A percentile compares a stretch with the other conserved stretches of the same genome.
These are phyloP conservation scores for Suricata suricatta DNA, from an alignment of 2,113 vertebrate genomes.

Conservation along the genomic window DNA sequence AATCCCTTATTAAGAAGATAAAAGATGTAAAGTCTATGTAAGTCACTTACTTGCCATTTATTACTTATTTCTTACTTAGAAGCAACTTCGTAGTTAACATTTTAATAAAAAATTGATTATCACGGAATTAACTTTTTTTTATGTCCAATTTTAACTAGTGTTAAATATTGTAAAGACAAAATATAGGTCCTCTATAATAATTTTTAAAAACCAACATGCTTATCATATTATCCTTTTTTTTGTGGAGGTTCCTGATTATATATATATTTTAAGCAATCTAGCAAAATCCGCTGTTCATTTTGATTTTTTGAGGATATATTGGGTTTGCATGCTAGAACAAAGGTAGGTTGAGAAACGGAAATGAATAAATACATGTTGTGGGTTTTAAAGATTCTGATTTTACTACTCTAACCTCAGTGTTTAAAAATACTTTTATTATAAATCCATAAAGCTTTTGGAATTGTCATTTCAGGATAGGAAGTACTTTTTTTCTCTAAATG, in stretches of 20 bases:
- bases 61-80: slow-evolving; percentile 57
- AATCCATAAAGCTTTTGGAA: slow-evolving; percentile 41
- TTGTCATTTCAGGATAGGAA: slow-evolving; percentile 43
- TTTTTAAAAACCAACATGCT: not conserved
- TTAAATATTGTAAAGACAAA: slow-evolving; percentile 53
- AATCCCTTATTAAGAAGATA: slow-evolving; percentile 92
- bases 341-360: not conserved
- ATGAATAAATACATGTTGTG: slow-evolving; percentile 18
- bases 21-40: slow-evolving; percentile 91
- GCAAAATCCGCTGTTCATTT: slow-evolving; percentile 45
- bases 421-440: slow-evolving; percentile 44
- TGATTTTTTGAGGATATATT: slow-evolving; percentile 30
- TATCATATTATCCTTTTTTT: slow-evolving; percentile 2
- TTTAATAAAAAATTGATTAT: slow-evolving; percentile 50
- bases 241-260: slow-evolving; percentile 10
- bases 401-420: not conserved
- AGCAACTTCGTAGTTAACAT: slow-evolving; percentile 52
- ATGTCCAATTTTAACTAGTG: slow-evolving; percentile 39
- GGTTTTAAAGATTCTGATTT: slow-evolving; percentile 36
- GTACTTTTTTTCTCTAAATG: not conserved
- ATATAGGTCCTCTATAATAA: slow-evolving; percentile 17
- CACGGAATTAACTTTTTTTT: slow-evolving; percentile 36
- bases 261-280: slow-evolving; percentile 45
- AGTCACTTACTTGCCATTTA: slow-evolving; percentile 65
- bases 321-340: slow-evolving; percentile 19